Percentiles rank a stretch among this genome's conserved stretches.
These are phyloP conservation scores for Oceanodroma tethys DNA, from an alignment of 2,113 vertebrate species.

Conservation along the genomic window DNA sequence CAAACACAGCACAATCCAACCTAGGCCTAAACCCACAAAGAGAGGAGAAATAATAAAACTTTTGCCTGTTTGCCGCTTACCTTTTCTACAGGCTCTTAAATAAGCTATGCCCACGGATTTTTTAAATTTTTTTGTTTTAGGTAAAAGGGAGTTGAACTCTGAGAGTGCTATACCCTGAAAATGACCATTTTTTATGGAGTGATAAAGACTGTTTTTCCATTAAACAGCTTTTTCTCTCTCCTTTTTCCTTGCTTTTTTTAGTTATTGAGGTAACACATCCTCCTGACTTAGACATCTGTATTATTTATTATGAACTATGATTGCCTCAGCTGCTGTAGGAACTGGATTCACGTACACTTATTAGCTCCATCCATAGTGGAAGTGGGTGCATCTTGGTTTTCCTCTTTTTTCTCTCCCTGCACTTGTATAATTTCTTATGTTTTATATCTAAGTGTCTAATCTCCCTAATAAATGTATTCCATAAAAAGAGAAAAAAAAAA, in stretches of 20 bases:
- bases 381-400: not conserved
- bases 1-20: not conserved
- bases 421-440: not conserved
- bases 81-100: not conserved
- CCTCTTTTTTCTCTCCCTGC: not conserved
- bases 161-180: not conserved
- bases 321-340: not conserved
- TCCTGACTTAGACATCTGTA: not conserved
- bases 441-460: not conserved
- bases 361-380: not conserved
- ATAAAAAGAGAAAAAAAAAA: not conserved
- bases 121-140: not conserved
- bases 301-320: not conserved
- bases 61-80: not conserved
- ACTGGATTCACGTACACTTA: not conserved
- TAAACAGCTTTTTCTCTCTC: not conserved
- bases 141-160: not conserved
- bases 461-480: not conserved
- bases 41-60: conserved; percentile 7
- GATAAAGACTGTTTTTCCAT: not conserved
- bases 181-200: not conserved
- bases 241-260: not conserved
- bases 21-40: not conserved
- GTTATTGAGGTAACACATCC: not conserved
- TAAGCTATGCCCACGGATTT: not conserved